Evolutionary conservation across 2,797 vertebrate genomes (phyloP).

Genomic region (Glyptemys insculpta): DNA sequence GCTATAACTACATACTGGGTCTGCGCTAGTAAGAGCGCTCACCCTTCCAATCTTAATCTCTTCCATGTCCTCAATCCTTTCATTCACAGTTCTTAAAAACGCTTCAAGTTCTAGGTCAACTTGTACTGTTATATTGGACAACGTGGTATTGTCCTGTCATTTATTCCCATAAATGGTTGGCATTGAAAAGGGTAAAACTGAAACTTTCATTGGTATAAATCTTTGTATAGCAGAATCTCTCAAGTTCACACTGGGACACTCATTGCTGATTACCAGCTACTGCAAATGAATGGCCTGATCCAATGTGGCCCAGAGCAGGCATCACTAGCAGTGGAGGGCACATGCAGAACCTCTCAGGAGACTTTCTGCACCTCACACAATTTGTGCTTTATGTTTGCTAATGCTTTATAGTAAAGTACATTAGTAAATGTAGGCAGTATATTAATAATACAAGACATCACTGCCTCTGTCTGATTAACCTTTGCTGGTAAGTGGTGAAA

Average conservation of each 20-base stretch:
- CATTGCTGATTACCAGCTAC: fast-evolving
- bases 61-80: fast-evolving
- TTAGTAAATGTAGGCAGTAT: neutral
- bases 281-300: neutral
- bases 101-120: neutral
- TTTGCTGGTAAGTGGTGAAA: neutral
- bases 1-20: neutral
- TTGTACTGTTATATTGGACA: neutral
- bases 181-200: neutral
- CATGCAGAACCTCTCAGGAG: neutral
- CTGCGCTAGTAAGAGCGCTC: fast-evolving
- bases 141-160: neutral
- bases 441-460: neutral
- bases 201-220: neutral
- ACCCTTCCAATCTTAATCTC: neutral
- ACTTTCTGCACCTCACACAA: neutral
- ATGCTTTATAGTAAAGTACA: neutral
- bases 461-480: neutral
- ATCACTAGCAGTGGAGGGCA: neutral
- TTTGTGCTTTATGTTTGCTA: neutral
- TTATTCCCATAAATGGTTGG: neutral
- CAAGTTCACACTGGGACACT: neutral
- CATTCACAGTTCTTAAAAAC: neutral
- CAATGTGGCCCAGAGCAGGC: neutral
- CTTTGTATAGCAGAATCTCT: neutral